Base-by-base conservation (phyloP, 2,797 vertebrate species). In the Microcaecilia unicolor region DNA sequence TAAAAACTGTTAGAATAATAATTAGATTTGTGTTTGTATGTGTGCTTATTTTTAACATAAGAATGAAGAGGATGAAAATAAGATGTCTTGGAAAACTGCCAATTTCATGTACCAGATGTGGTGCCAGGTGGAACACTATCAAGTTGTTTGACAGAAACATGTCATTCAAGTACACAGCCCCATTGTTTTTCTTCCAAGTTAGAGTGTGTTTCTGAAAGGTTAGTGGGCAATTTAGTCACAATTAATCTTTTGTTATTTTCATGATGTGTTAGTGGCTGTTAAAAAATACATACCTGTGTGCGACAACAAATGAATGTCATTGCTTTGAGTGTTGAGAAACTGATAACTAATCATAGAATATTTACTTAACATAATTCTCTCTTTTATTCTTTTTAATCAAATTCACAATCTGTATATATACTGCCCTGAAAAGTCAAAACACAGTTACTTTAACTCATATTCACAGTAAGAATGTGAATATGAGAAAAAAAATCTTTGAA, bases 61-160 rank as follows among this genome's bases (percentile, higher is more conserved):
- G 17, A 44, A 46, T 33, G 18, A 31, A 32, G 34, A 24, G 27
- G 31, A 35, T 36, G 28, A 36, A 43, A 48, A 31, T 40, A 41
- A 41, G 45, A 48, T 41, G 37, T 41, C 19, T 23, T 41, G 45
- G 37, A 37, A 31, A 37, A 19, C 39, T 31, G 32, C 45, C 45
- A 41, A 22, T 36, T 31, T 30, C 37, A 35, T 48, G 28, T 20
- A 36, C 32, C 45, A 48, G 45, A 45, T 48, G 45, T 45, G 41
- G 4, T 41, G 32, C 36, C 37, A 41, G 37, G 48, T 48, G 37
- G 37, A 37, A 36, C 37, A 48, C 41, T 48, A 41, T 48, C n/a
- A n/a, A n/a, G 37, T 41, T 48, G 41, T 32, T 32, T 41, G 45
- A 48, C 37, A 48, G 32, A 48, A 48, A 31, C 41, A 37, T 48